Evolutionary conservation across 2,888 invertebrate genomes (phyloP), one percentile per base, ranked within the genome.

Genomic region (Trissonchulus latispiculum): DNA sequence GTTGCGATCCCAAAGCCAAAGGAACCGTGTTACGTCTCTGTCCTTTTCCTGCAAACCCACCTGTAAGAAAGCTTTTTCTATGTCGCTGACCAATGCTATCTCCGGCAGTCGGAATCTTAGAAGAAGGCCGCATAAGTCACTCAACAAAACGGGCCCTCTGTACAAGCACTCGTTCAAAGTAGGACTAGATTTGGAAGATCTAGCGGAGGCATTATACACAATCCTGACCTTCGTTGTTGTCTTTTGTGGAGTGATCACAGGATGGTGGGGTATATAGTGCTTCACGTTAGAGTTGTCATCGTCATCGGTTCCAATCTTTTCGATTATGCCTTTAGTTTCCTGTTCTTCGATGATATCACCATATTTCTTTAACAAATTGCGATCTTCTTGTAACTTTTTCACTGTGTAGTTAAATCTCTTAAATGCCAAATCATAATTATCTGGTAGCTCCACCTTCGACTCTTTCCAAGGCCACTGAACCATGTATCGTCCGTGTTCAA

Each of bases 61-160:
- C 35, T 74, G 74, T 29, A 77, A 77, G 71, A 79, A 79, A 0
- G 79, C 79, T 66, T 77, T 79, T 61, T 76, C 76, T 31, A 78
- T 75, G 68, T 77, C 76, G 3, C 73, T 73, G 1, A 73, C 71
- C 18, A 77, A 29, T n/a, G 74, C 75, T 70, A 74, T 8, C 48
- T 32, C 37, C 70, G 72, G 70, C 29, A 72, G 29, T 23, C 77
- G 71, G 62, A 76, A 76, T 15, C 76, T 61, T 23, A 76, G 31
- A 31, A 77, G 35, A 3, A 76, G 64, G 28, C 73, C 73, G 67
- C 71, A 70, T 28, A 77, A 35, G 69, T 72, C 62, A 37, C 67
- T 72, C 28, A 73, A 70, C n/a, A 76, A 64, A 23, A 59, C 70
- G 3, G 76, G 77, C 2, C 77, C 77, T 18, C 73, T 35, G 59